Base-by-base conservation (phyloP, 2,113 vertebrate genomes). In the Ammodytes marinus region DNA sequence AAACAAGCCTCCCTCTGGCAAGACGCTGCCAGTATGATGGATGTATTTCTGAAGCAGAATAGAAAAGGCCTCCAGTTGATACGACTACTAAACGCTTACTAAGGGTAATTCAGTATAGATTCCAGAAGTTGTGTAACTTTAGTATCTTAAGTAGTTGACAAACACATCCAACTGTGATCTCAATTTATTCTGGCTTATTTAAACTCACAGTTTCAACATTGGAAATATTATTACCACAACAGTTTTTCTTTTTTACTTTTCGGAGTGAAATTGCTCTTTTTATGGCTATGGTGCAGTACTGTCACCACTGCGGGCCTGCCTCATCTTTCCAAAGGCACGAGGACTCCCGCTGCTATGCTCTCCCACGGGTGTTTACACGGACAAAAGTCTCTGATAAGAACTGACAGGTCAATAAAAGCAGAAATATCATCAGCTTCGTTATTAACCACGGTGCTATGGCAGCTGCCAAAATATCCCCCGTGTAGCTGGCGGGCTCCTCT, bases 361-460 rank as follows among this genome's bases (percentile, higher is more conserved):
- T 27, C 27, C 15, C 40, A 85, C n/a, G 5, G 11, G 58, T 90
- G 92, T 93, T 96, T 94, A 93, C 86, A 91, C 83, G 91, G 92
- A 27, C 27, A 27, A 93, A 93, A 71, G 85, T 87, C 49, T 83
- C 76, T 90, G 89, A 92, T 90, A 88, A 92, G 92, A 93, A 93
- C 86, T 93, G 95, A 95, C 95, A 95, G 89, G 91, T 92, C 71
- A 94, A 94, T 95, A 95, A 94, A 94, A 96, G 90, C 87, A 87
- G 45, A 91, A 92, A 94, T 94, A 88, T 94, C 87, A 76, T 84
- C 92, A 86, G 92, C 94, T 92, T 84, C 83, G 86, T 90, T 85
- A 87, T 88, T 92, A 92, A 90, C 79, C 70, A 39, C 80, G 73
- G 67, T 27, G 27, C 75, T 0, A 63, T 69, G 53, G 80, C 91